A percentile compares a stretch with the other conserved stretches of the same genome.
phyloP scores from a whole-genome alignment of 2,888 invertebrate species.

The Hirtodrosophila cameraria region DNA sequence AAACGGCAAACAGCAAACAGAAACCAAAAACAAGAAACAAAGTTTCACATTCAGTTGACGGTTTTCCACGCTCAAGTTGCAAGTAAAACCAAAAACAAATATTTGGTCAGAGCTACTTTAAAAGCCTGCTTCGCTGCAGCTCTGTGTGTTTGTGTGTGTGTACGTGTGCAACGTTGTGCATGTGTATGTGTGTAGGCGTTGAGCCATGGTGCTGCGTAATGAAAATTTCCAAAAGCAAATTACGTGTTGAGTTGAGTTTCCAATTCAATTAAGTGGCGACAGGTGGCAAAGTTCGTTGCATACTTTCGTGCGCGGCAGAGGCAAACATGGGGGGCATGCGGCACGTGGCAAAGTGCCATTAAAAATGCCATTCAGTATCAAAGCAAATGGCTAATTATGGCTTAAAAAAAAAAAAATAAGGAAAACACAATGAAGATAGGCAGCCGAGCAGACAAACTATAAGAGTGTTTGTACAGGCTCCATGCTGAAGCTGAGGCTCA shows the following conservation, averaged over 20 bases:
- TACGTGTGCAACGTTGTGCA: conserved; percentile 4
- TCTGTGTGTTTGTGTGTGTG: conserved; percentile 3
- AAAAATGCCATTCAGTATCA: conserved; percentile 56
- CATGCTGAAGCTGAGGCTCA: not conserved
- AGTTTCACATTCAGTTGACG: conserved; percentile 37
- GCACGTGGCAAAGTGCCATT: conserved; percentile 43
- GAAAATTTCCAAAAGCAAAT: conserved; percentile 68
- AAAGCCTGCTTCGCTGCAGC: conserved; percentile 21
- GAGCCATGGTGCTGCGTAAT: conserved; percentile 49
- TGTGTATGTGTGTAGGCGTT: conserved; percentile 23
- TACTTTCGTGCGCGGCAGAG: conserved; percentile 15
- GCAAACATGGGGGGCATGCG: conserved; percentile 10
- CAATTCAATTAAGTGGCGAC: conserved; percentile 75
- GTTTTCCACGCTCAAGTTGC: conserved; percentile 18
- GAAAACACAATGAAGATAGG: not conserved
- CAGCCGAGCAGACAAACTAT: conserved; percentile 30
- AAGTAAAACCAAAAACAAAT: conserved; percentile 37
- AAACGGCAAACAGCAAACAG: conserved; percentile 36
- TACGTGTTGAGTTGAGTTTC: conserved; percentile 68
- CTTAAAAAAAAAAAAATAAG: not conserved
- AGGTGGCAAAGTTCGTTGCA: conserved; percentile 45
- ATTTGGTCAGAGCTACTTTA: conserved; percentile 43
- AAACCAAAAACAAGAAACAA: conserved; percentile 35
- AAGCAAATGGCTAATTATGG: conserved; percentile 68
- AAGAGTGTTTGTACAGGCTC: conserved; percentile 9